Conservation (phyloP, 2,888 invertebrate genomes). For the Panzeria rudis region DNA sequence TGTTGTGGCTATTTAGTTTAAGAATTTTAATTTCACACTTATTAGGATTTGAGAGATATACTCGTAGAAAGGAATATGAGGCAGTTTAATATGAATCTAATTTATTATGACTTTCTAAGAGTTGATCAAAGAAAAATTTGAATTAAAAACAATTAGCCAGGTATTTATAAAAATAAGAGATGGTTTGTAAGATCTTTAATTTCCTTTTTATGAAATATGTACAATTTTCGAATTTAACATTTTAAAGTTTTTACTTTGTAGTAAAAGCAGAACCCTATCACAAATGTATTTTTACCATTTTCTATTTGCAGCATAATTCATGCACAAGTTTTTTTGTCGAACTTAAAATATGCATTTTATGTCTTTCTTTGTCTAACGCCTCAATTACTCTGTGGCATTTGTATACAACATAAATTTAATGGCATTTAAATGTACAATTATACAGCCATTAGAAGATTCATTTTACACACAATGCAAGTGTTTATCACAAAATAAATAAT, state of each 20-base stretch:
- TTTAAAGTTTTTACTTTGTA: too few species aligned
- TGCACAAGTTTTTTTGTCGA: background rate
- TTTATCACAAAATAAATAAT: constrained; percentile 48
- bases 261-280: background rate
- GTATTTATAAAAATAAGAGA: too few species aligned
- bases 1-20: constrained; percentile 13
- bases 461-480: constrained; percentile 41
- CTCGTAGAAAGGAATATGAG: background rate
- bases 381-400: constrained; percentile 50
- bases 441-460: constrained; percentile 23
- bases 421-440: constrained; percentile 46
- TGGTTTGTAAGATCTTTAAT: too few species aligned
- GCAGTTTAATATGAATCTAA: background rate
- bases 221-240: too few species aligned
- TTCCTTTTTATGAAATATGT: too few species aligned
- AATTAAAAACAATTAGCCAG: too few species aligned
- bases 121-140: too few species aligned
- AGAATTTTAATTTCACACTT: constrained; percentile 15
- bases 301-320: background rate
- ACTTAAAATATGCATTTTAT: too few species aligned
- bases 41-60: constrained; percentile 1
- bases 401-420: constrained; percentile 37
- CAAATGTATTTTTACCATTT: background rate
- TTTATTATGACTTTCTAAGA: too few species aligned
- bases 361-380: background rate